Base-by-base conservation (phyloP, 1,140 invertebrate species). In the Brachionus calyciflorus region DNA sequence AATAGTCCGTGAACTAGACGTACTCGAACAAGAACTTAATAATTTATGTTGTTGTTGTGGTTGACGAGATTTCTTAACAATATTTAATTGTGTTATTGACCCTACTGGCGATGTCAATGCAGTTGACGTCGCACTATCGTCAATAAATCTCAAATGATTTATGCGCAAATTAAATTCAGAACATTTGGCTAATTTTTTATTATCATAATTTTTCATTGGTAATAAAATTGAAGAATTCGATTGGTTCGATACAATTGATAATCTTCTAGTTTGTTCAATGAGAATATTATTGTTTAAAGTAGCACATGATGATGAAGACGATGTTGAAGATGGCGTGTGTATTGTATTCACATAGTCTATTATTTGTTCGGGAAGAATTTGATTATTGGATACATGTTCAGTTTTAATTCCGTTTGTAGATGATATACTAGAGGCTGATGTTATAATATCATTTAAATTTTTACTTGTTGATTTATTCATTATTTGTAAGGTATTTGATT, bases 81-180 rank as follows among this genome's bases (percentile, higher is more conserved):
- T 14, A 19, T 57, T 28, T n/a, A 76, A 19, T n/a, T 55, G 73
- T 9, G 26, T 26, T 1, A 37, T 55, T 9, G 40, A 48, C 1
- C 44, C 73, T n/a, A 48, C 53, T 21, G 73, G 73, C 9, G 73
- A 76, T 2, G 51, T 60, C 4, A 76, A 14, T 28, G 73, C 49
- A 30, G 73, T 76, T 5, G 49, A 55, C 19, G 73, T 26, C 10
- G 49, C 73, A 33, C 73, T 76, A 37, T 76, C 73, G 30, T 76
- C 73, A 12, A 76, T 76, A 17, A 57, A 76, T 3, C 37, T 48
- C 2, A 76, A 30, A 9, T 48, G 33, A 14, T 76, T 48, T 24
- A 76, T 76, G n/a, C 49, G 28, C 21, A 46, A 10, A 26, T 12
- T 40, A 19, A 76, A 76, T 21, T 76, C 73, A 7, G 28, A 37